Evolutionary conservation across 2,113 vertebrate genomes (phyloP).

Genomic region (Polyodon spathula): DNA sequence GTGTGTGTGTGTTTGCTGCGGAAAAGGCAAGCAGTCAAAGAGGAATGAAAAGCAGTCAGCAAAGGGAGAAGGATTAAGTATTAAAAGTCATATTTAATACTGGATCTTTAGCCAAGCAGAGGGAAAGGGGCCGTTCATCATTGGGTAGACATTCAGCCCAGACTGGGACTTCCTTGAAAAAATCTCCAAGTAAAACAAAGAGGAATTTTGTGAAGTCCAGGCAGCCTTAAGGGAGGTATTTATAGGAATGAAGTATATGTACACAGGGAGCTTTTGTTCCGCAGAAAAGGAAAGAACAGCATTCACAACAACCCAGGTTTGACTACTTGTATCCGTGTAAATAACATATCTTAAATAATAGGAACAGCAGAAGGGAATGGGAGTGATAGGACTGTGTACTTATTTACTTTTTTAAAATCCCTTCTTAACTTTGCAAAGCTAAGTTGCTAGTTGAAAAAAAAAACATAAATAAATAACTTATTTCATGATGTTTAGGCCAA

Average conservation of each 20-base stretch:
- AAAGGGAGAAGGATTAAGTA: constrained; percentile 6
- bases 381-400: neutral
- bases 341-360: neutral
- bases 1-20: neutral
- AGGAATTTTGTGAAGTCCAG: constrained; percentile 23
- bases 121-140: constrained; percentile 16
- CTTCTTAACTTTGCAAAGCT: too few relatives aligned
- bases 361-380: neutral
- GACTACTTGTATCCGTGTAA: neutral
- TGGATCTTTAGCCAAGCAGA: constrained; percentile 4
- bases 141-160: constrained; percentile 11
- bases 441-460: too few relatives aligned
- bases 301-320: neutral
- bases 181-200: constrained; percentile 32
- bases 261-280: constrained; percentile 24
- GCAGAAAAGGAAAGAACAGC: neutral
- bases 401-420: too few relatives aligned
- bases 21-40: neutral
- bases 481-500: too few relatives aligned
- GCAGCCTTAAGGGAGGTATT: constrained; percentile 17
- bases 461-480: too few relatives aligned
- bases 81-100: constrained; percentile 9
- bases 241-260: constrained; percentile 16
- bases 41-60: neutral
- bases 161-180: constrained; percentile 31